phyloP scores from a whole-genome alignment of 2,113 vertebrate genomes.

The Theristicus caerulescens region DNA sequence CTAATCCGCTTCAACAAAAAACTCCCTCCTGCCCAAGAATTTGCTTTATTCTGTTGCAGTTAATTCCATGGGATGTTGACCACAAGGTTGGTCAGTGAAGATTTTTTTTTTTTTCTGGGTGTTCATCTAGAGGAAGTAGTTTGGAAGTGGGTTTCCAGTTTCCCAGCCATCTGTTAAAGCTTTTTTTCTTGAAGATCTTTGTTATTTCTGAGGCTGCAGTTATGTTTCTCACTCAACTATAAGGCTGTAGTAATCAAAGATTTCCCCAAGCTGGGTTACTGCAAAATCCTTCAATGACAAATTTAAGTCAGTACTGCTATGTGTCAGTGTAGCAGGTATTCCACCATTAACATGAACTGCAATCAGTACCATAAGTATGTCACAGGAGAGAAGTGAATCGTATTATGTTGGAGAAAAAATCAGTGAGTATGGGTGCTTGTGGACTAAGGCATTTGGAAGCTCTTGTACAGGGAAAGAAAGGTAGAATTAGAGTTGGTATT shows the following conservation, averaged over 20 bases:
- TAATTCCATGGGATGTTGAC: not conserved
- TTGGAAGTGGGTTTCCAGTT: not conserved
- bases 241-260: not conserved
- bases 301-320: not conserved
- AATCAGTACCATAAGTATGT: not conserved
- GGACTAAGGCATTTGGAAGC: not conserved
- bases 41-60: not conserved
- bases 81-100: not conserved
- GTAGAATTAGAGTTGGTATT: not conserved
- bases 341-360: not conserved
- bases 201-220: not conserved
- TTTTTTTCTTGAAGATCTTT: not conserved
- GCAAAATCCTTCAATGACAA: not conserved
- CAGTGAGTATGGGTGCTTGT: not conserved
- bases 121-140: not conserved
- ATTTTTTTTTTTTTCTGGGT: not conserved
- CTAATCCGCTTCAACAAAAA: not conserved
- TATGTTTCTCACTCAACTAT: not conserved
- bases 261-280: not conserved
- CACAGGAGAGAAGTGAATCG: not conserved
- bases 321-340: not conserved
- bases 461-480: not conserved
- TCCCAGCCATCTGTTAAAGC: not conserved
- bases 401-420: not conserved
- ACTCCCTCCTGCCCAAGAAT: rapidly evolving